Evolutionary conservation across 1,140 invertebrate genomes (phyloP).

Genomic region (Euglossa dilemma): DNA sequence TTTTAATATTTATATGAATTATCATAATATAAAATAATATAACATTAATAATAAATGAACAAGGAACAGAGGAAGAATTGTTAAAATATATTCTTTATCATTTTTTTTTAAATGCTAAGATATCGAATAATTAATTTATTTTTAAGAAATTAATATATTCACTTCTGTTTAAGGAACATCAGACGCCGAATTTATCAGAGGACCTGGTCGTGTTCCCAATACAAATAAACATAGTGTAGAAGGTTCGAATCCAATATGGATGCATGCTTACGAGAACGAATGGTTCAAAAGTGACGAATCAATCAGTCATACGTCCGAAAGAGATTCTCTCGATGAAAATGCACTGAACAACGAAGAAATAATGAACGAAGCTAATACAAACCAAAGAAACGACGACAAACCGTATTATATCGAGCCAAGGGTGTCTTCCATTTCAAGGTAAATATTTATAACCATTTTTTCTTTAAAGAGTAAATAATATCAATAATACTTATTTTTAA

Average conservation of each 20-base stretch:
- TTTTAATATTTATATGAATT: too few species aligned
- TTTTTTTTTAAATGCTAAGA: too few species aligned
- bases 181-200: conserved; percentile 89
- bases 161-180: conserved; percentile 79
- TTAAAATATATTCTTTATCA: too few species aligned
- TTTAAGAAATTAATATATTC: background rate
- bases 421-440: conserved; percentile 79
- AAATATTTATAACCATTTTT: conserved; percentile 28
- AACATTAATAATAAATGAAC: too few species aligned
- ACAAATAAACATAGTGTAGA: conserved; percentile 97
- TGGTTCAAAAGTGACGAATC: conserved; percentile 96
- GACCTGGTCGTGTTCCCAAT: conserved; percentile 91
- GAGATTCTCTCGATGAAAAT: conserved; percentile 94
- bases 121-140: background rate
- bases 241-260: conserved; percentile 97
- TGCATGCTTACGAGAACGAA: conserved; percentile 96
- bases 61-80: too few species aligned
- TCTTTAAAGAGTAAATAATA: too few species aligned
- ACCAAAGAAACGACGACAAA: conserved; percentile 84
- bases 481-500: too few species aligned
- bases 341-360: conserved; percentile 86
- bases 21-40: too few species aligned
- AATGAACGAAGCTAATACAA: conserved; percentile 83
- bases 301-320: conserved; percentile 88
- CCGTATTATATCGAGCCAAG: conserved; percentile 86